Evolutionary conservation across 30 jellyfish, hydroid and myxozoan species (phyloP).

Genomic region (Nemopilema nomurai): DNA sequence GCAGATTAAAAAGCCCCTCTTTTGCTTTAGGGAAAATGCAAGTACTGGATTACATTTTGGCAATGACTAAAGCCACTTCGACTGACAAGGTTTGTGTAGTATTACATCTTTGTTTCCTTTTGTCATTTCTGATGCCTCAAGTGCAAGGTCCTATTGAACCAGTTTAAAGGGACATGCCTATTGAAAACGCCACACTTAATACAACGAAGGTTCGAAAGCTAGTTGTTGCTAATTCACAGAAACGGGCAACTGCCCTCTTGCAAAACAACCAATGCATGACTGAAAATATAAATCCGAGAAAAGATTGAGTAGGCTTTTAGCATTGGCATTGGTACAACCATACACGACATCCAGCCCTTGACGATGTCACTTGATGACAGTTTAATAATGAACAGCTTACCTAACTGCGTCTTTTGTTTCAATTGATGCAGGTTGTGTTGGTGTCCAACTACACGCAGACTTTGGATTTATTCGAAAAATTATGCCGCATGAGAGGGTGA

Average conservation of each 20-base stretch:
- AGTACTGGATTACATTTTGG: constrained; percentile 90
- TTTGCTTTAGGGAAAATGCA: constrained; percentile 88
- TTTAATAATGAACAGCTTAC: not conserved
- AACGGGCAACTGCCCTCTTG: too few species aligned
- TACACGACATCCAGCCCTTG: too few species aligned
- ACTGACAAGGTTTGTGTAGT: constrained; percentile 75
- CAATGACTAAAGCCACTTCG: constrained; percentile 92
- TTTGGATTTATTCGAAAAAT: constrained; percentile 83
- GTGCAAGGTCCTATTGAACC: not conserved
- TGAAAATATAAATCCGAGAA: too few species aligned
- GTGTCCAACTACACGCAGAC: constrained; percentile 98
- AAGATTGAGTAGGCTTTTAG: too few species aligned
- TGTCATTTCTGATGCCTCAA: not conserved
- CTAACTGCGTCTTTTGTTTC: too few species aligned
- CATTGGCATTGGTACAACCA: too few species aligned
- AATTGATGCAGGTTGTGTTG: constrained; percentile 73
- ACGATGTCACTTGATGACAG: not conserved
- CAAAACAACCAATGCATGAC: too few species aligned
- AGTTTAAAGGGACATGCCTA: too few species aligned
- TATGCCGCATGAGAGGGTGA: constrained; percentile 80
- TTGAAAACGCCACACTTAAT: too few species aligned
- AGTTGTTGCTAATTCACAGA: too few species aligned
- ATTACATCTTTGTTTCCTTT: not conserved
- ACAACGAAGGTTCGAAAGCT: too few species aligned
- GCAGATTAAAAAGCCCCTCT: not conserved